phyloP scores from a whole-genome alignment of 2,888 invertebrate genomes.

The Plemyria rubiginata region DNA sequence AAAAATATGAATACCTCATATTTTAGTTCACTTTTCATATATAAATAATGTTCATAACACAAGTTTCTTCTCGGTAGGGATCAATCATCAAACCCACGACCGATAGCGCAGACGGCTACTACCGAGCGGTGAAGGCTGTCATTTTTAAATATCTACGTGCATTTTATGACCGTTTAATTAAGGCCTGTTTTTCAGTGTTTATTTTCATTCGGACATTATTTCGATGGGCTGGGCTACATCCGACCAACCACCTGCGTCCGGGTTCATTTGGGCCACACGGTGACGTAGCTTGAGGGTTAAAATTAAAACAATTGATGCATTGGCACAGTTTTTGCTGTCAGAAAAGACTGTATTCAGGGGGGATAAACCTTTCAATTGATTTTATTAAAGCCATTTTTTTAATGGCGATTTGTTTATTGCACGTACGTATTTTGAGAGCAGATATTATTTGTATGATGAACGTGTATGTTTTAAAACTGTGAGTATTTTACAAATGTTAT shows the following conservation, averaged over 20 bases:
- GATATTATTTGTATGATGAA: no score
- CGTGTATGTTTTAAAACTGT: no score
- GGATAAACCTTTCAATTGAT: neutral
- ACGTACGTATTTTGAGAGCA: no score
- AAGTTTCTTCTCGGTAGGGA: no score
- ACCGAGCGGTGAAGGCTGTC: no score
- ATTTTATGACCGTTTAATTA: constrained; percentile 39
- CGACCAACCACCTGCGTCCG: constrained; percentile 78
- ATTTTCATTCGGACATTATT: constrained; percentile 55
- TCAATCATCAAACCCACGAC: no score
- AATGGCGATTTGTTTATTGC: no score
- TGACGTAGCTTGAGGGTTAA: constrained; percentile 21
- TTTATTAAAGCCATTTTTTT: neutral
- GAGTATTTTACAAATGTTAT: no score
- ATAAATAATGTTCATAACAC: no score
- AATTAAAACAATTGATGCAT: constrained; percentile 20
- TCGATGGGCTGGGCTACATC: constrained; percentile 65
- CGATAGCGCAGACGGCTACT: no score
- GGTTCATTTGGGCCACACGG: constrained; percentile 64
- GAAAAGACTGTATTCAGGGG: neutral
- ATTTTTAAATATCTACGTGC: neutral
- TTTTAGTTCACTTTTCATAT: no score
- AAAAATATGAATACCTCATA: no score
- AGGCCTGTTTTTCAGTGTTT: constrained; percentile 57
- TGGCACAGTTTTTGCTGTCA: constrained; percentile 10